Evolutionary conservation across 2,113 vertebrate species (phyloP), one percentile per base, ranked within the genome.

Genomic region (Hyperoodon ampullatus): DNA sequence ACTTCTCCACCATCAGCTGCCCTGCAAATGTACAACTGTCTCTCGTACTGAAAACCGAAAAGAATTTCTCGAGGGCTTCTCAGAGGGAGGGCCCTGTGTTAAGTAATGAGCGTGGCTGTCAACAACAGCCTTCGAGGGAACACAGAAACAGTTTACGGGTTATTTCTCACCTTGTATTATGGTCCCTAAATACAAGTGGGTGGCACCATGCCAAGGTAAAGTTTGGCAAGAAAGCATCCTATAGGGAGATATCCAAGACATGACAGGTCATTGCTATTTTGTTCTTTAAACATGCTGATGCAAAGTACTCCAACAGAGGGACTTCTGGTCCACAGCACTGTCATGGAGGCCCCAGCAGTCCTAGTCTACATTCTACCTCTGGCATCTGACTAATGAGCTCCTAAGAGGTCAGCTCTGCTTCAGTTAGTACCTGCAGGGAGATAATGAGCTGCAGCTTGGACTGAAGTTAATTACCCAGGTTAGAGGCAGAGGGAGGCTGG

Each of bases 331-430:
- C 8, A 26, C 9, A 5, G n/a, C 0, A 0, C 50, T 14, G 7
- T 66, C 72, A 63, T 1, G 0, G 26, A 94, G 23, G 55, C 35
- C 39, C 30, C 19, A 1, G n/a, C 50, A 39, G 68, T 60, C 60
- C 18, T 58, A 85, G 10, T 18, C 91, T 14, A 26, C 0, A 0
- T 42, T 71, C 74, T 28, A 26, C 39, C n/a, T 81, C 50, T 58
- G 66, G 61, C n/a, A 26, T 75, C 72, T 84, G 93, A 74, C 93
- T 96, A 95, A 96, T 90, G 89, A 94, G 61, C 68, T 87, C 83
- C 74, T 66, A 24, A 80, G 90, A 93, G 96, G 84, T 96, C 88
- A 88, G 60, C 66, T 65, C 21, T 53, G 87, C 78, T 61, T 68
- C 53, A 18, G 39, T 35, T 30, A 61, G 39, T 92, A 83, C 92